phyloP scores from a whole-genome alignment of 2,113 vertebrate genomes.

The Vireo altiloquus region DNA sequence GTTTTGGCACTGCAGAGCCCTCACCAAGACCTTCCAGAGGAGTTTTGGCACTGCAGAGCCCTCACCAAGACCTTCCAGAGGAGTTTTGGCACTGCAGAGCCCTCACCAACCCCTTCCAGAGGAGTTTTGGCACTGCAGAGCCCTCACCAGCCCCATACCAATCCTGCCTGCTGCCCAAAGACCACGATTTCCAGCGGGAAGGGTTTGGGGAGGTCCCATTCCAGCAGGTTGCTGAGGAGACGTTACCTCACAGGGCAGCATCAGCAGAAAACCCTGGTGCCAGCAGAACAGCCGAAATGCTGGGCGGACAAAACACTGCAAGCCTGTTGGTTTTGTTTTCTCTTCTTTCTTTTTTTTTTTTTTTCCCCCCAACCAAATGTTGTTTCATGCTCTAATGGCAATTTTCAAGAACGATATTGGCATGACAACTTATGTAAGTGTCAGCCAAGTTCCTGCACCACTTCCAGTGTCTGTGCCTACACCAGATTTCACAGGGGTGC shows the following conservation, averaged over 20 bases:
- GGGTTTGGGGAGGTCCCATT: background rate
- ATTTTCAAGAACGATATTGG: slow-evolving; percentile 55
- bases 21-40: background rate
- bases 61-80: background rate
- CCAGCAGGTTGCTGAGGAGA: slow-evolving; percentile 34
- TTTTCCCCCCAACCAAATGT: background rate
- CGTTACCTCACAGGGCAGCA: slow-evolving; percentile 15
- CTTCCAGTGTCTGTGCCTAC: slow-evolving; percentile 8
- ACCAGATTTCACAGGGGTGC: slow-evolving; percentile 15
- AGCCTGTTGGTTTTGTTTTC: background rate
- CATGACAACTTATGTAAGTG: slow-evolving; percentile 11
- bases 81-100: background rate
- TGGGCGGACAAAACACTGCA: background rate
- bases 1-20: background rate
- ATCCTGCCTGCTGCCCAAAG: background rate
- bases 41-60: background rate
- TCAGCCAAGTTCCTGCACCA: background rate
- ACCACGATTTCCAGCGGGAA: background rate
- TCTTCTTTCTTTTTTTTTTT: background rate
- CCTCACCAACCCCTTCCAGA: background rate
- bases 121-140: background rate
- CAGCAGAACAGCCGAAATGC: background rate
- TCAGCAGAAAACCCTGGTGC: background rate
- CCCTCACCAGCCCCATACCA: background rate
- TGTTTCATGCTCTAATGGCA: slow-evolving; percentile 66